A percentile compares a stretch with the other conserved stretches of the same genome.
Conservation (phyloP, 1,140 invertebrate genomes). For the Drosophila varians region DNA sequence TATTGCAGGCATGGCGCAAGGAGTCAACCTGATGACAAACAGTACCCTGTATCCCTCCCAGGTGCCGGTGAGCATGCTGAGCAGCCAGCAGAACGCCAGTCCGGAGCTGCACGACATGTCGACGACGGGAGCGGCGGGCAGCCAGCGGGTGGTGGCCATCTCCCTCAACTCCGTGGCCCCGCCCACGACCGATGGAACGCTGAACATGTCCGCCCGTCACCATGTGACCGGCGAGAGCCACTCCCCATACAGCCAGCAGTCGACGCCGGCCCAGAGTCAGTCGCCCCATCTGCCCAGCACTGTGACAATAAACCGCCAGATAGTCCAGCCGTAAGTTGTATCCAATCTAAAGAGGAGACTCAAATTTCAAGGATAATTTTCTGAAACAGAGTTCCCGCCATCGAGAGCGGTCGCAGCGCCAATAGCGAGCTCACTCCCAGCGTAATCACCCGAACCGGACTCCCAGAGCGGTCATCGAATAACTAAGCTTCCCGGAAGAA, state of each 20-base stretch:
- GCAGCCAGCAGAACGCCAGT: conserved; percentile 54
- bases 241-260: conserved; percentile 71
- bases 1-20: conserved; percentile 71
- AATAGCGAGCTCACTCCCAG: conserved; percentile 77
- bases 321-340: conserved; percentile 83
- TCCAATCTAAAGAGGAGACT: too few species aligned
- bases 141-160: conserved; percentile 51
- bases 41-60: conserved; percentile 70
- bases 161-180: conserved; percentile 39
- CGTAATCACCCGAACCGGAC: conserved; percentile 81
- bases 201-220: conserved; percentile 72
- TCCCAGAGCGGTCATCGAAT: conserved; percentile 81
- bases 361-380: too few species aligned
- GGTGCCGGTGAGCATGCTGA: conserved; percentile 51
- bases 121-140: conserved; percentile 46
- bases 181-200: conserved; percentile 54
- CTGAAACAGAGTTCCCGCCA: conserved; percentile 67
- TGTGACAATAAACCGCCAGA: conserved; percentile 79
- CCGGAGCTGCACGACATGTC: conserved; percentile 78
- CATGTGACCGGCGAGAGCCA: conserved; percentile 76
- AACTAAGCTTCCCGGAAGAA: conserved; percentile 54
- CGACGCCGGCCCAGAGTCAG: conserved; percentile 74
- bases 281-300: conserved; percentile 81
- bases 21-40: conserved; percentile 62
- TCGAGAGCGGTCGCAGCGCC: conserved; percentile 63